Percentiles rank a stretch among this genome's conserved stretches.
Evolutionary conservation across 2,888 invertebrate genomes (phyloP).

Genomic region (Nowickia ferox): DNA sequence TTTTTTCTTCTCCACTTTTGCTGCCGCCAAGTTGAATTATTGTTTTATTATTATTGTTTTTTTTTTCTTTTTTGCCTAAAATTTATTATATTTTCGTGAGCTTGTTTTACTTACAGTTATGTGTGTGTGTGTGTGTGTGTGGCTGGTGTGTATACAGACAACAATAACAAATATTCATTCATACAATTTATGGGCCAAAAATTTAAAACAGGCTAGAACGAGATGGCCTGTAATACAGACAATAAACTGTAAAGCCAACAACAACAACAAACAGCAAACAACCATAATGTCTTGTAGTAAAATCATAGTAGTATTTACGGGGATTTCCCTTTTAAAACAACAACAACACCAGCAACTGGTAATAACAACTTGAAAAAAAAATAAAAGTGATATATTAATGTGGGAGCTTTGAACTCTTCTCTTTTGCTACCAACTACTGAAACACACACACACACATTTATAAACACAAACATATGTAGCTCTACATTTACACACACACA

Average conservation of each 20-base stretch:
- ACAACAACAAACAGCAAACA: conserved; percentile 17
- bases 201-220: conserved; percentile 68
- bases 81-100: conserved; percentile 75
- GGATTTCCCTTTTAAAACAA: conserved; percentile 70
- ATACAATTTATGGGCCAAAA: conserved; percentile 69
- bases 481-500: conserved; percentile 24
- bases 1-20: conserved; percentile 41
- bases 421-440: conserved; percentile 54
- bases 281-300: conserved; percentile 69
- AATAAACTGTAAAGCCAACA: conserved; percentile 53
- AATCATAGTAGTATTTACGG: conserved; percentile 71
- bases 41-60: conserved; percentile 76
- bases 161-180: conserved; percentile 69
- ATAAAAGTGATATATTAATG: conserved; percentile 72
- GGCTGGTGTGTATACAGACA: conserved; percentile 55
- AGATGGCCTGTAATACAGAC: conserved; percentile 69
- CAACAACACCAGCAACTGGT: conserved; percentile 39
- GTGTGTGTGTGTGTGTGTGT: conserved; percentile 21
- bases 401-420: conserved; percentile 71
- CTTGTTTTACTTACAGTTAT: conserved; percentile 62
- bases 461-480: background rate
- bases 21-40: conserved; percentile 74
- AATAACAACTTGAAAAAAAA: conserved; percentile 51
- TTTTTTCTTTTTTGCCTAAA: conserved; percentile 70
- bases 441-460: conserved; percentile 25